Conservation (phyloP, 2,888 invertebrate genomes). For the Orthonychiurus folsomi region DNA sequence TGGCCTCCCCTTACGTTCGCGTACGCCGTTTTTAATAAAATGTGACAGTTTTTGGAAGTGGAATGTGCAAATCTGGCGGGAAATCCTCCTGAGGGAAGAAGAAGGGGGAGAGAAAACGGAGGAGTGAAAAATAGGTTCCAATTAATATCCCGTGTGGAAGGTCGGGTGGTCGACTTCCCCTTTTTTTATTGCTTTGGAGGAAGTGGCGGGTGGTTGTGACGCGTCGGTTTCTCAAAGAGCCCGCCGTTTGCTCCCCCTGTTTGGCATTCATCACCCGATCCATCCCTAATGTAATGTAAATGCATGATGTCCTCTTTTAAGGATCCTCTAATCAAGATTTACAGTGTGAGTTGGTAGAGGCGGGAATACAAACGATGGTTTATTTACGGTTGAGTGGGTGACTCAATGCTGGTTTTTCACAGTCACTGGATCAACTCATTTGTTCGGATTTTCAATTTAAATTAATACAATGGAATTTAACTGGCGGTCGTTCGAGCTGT, state of each 20-base stretch:
- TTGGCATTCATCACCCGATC: neutral
- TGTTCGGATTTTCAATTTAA: too few species aligned
- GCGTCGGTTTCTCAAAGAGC: too few species aligned
- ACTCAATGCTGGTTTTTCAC: too few species aligned
- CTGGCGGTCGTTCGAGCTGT: too few species aligned
- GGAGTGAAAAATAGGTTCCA: slow-evolving; percentile 36
- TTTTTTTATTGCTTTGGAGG: slow-evolving; percentile 4
- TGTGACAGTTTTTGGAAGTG: neutral
- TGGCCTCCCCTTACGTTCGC: too few species aligned
- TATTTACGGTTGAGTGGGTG: too few species aligned
- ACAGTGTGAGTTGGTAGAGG: neutral
- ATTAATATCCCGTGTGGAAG: slow-evolving; percentile 23
- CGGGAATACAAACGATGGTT: neutral
- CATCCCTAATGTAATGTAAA: slow-evolving; percentile 5
- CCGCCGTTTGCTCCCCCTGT: neutral
- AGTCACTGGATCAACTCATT: too few species aligned
- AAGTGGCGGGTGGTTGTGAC: too few species aligned
- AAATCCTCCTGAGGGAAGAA: neutral
- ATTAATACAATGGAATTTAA: too few species aligned
- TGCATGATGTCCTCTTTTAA: slow-evolving; percentile 9
- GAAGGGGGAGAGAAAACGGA: neutral
- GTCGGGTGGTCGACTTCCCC: neutral
- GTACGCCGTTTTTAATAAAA: neutral
- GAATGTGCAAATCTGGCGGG: too few species aligned
- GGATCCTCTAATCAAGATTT: slow-evolving; percentile 10